Conservation (phyloP, 1,140 invertebrate genomes). For the Lordiphosa collinella region DNA sequence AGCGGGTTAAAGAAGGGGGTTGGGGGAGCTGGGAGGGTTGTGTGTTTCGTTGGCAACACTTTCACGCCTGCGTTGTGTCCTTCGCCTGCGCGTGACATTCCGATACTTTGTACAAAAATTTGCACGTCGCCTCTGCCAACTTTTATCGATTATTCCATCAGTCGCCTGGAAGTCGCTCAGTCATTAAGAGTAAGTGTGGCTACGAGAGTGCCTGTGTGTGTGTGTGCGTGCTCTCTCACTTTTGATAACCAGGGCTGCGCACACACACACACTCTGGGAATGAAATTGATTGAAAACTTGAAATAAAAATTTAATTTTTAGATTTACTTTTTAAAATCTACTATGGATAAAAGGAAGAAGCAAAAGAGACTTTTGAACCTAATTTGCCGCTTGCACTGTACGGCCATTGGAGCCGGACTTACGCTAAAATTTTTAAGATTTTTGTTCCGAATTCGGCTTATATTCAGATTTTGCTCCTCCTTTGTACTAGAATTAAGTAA, state of each 20-base stretch:
- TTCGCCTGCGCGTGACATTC: slow-evolving; percentile 73
- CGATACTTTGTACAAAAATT: slow-evolving; percentile 66
- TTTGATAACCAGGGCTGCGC: background rate
- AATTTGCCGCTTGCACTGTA: too few species aligned
- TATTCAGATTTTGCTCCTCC: too few species aligned
- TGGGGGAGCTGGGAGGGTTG: background rate
- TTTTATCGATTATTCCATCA: slow-evolving; percentile 59
- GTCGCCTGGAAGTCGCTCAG: background rate
- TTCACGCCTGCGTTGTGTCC: slow-evolving; percentile 57
- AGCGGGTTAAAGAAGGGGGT: too few species aligned
- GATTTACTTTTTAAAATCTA: too few species aligned
- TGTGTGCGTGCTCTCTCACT: slow-evolving; percentile 1
- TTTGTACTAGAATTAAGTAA: too few species aligned
- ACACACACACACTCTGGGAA: background rate
- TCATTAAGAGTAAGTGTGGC: background rate
- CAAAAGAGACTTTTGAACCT: too few species aligned
- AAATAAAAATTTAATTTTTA: too few species aligned
- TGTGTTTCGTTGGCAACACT: slow-evolving; percentile 47
- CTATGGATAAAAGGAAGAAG: too few species aligned
- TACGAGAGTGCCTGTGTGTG: background rate
- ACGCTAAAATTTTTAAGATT: too few species aligned
- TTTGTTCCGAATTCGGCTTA: too few species aligned
- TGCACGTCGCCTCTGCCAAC: slow-evolving; percentile 41
- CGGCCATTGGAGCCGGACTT: too few species aligned
- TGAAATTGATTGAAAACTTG: too few species aligned